Evolutionary conservation across 2,113 vertebrate genomes (phyloP), one percentile per base, ranked within the genome.

Genomic region (Strix uralensis): DNA sequence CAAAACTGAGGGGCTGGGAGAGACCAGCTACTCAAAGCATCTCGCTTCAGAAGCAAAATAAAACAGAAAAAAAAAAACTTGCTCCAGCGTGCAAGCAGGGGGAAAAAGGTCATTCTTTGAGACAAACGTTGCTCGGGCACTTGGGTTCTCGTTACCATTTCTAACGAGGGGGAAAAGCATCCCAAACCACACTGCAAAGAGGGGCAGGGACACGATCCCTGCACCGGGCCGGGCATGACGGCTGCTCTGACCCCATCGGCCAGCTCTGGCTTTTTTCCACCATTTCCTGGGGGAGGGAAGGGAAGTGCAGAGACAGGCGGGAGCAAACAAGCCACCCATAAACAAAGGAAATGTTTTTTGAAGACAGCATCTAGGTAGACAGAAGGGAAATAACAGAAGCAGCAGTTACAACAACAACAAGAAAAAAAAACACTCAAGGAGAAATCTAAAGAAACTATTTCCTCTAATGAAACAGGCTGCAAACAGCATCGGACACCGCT

Each of bases 211-310:
- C 7, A 7, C 4, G 4, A 27, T 32, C 32, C 49, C 79, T 47
- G 69, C 30, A 13, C 21, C 0, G 0, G 74, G 55, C 73, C 0
- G 4, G 71, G 52, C 58, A 25, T 13, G 15, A 16, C 0, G 5
- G 4, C 55, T 17, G 51, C 79, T 88, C 74, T 58, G 51, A 79
- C 29, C 70, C 74, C 88, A 65, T 30, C 11, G 6, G 40, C 36
- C 65, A 85, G 21, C 9, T 42, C 59, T 49, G 32, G 40, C 26
- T 73, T 70, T 86, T 84, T 29, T 40, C 29, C 36, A 30, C 15
- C 27, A 2, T 16, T 73, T 92, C 71, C 75, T 23, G 10, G 17
- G 22, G 40, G 13, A 82, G 82, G 19, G 18, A 92, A 80, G 55
- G 75, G 71, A 88, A 86, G 59, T 3, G 1, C 46, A 80, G 34